Evolutionary conservation across 1,140 invertebrate species (phyloP).

Genomic region (Amphibalanus amphitrite): DNA sequence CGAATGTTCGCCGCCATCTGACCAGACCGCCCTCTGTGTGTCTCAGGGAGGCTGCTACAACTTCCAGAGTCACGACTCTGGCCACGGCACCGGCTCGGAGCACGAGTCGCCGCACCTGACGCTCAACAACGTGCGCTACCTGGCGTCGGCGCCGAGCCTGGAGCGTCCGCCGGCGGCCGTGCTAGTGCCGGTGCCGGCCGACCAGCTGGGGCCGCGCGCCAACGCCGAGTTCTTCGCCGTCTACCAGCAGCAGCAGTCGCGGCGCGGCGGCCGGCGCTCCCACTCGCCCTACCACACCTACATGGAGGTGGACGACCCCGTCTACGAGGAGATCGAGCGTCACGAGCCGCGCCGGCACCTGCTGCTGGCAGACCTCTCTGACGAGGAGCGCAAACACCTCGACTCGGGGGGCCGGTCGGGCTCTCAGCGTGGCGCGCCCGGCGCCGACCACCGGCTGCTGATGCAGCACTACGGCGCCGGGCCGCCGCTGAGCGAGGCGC

Average conservation of each 20-base stretch:
- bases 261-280: constrained; percentile 10
- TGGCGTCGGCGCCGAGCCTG: constrained; percentile 10
- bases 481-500: constrained; percentile 15
- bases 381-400: constrained; percentile 49
- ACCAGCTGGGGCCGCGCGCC: constrained; percentile 24
- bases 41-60: constrained; percentile 55
- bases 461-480: constrained; percentile 35
- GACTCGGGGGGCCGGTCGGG: constrained; percentile 56
- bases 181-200: constrained; percentile 46
- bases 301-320: constrained; percentile 50
- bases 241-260: background rate
- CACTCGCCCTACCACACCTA: constrained; percentile 40
- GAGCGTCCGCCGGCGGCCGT: constrained; percentile 18
- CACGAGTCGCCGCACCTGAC: constrained; percentile 35
- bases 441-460: constrained; percentile 58
- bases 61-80: constrained; percentile 42
- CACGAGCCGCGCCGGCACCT: constrained; percentile 19
- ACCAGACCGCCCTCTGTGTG: too few relatives aligned
- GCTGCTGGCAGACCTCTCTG: constrained; percentile 56
- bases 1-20: too few relatives aligned
- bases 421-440: constrained; percentile 47
- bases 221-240: background rate
- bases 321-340: constrained; percentile 62
- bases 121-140: constrained; percentile 21
- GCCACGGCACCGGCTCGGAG: constrained; percentile 39